Evolutionary conservation across 2,113 vertebrate species (phyloP), one percentile per base, ranked within the genome.

Genomic region (Scortum barcoo): DNA sequence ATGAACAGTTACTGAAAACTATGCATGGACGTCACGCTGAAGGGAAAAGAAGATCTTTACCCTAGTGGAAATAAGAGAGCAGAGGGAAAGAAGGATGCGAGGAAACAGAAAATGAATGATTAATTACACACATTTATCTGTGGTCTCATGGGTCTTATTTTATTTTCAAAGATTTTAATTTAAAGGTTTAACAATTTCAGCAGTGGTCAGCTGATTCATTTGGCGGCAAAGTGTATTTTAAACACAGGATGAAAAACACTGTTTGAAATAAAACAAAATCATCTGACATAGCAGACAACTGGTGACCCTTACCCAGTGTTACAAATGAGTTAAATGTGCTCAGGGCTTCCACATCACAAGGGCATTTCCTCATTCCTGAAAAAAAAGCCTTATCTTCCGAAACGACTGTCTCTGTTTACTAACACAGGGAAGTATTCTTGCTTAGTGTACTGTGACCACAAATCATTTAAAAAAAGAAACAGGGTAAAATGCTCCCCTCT

Each of bases 401-500:
- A 90, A 74, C 5, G 5, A 67, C 69, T 14, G 36, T 44, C 33
- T 76, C 65, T 90, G 72, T 88, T 91, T 92, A 90, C 86, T 72
- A 81, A 90, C 76, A 84, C 67, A 79, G 20, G 71, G 68, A 89
- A 84, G 75, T 72, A 46, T 87, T 88, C 63, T 72, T 33, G 38
- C 22, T 76, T 80, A 48, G 65, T 78, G 76, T 82, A 72, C 80
- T 80, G 58, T 76, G 68, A 80, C 78, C 50, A 79, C 13, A 73
- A 86, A 65, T 28, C 6, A 53, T 67, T 28, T 2, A 28, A 38
- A 84, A 85, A 57, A 48, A 74, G 56, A 76, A 78, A 60, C 11
- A 44, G 74, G 68, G 73, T 83, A 72, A 83, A 85, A 88, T 86
- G 80, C 83, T 86, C 72, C 83, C 86, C 85, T 89, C 86, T 88